Evolutionary conservation across 2,888 invertebrate species (phyloP).

Genomic region (Myopa testacea): DNA sequence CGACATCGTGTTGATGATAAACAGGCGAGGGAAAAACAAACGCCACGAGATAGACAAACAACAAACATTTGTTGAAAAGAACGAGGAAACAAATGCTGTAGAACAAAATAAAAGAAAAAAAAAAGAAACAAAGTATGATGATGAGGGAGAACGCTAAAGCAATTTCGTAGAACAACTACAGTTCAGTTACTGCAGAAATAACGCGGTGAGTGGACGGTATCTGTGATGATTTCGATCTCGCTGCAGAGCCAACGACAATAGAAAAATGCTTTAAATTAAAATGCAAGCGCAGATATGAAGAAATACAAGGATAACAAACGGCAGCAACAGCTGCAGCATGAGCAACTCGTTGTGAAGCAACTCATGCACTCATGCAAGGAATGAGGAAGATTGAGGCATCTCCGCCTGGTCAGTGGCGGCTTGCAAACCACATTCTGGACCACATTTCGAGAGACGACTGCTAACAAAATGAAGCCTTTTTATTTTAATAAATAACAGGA

Average conservation of each 20-base stretch:
- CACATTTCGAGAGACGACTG: constrained; percentile 23
- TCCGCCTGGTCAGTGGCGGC: background rate
- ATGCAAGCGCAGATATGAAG: constrained; percentile 2
- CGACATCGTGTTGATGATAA: constrained; percentile 17
- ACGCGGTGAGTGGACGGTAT: background rate
- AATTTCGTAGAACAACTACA: constrained; percentile 25
- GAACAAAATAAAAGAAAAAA: background rate
- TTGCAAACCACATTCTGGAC: constrained; percentile 1
- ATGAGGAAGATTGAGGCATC: constrained; percentile 8
- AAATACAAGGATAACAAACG: background rate
- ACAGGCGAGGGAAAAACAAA: constrained; percentile 4
- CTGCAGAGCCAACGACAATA: background rate
- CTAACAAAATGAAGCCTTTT: background rate
- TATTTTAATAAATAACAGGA: background rate
- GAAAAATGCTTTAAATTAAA: constrained; percentile 17
- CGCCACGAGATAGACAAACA: constrained; percentile 11
- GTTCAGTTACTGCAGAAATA: background rate
- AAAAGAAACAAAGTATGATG: constrained; percentile 9
- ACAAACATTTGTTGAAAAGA: constrained; percentile 12
- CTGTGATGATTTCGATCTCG: background rate
- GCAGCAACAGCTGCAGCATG: background rate
- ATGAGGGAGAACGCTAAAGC: constrained; percentile 27
- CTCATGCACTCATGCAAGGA: constrained; percentile 14
- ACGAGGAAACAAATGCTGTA: constrained; percentile 10
- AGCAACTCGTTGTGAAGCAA: background rate